These are phyloP conservation scores for Drosophila nigritarsus DNA, from an alignment of 2,888 invertebrate species.

Conservation along the genomic window DNA sequence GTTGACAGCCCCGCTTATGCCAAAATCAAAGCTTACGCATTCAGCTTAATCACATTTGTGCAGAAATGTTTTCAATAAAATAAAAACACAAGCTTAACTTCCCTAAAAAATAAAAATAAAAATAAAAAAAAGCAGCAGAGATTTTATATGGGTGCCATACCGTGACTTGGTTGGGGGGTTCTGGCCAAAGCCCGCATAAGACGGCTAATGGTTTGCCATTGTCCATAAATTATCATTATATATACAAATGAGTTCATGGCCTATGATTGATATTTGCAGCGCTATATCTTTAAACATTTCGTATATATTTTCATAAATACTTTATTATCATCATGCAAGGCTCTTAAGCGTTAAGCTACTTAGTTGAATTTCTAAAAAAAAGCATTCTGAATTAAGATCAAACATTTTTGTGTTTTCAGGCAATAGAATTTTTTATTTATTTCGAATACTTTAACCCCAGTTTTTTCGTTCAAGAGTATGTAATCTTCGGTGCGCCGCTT, in stretches of 20 bases:
- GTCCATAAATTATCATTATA: slow-evolving; percentile 46
- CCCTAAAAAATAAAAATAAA: background rate
- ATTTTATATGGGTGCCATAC: background rate
- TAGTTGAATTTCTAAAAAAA: background rate
- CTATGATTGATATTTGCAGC: slow-evolving; percentile 14
- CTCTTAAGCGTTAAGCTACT: background rate
- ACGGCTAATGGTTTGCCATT: slow-evolving; percentile 62
- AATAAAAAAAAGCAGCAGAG: background rate
- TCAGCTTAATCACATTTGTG: slow-evolving; percentile 61
- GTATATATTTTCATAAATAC: slow-evolving; percentile 4
- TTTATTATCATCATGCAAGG: background rate
- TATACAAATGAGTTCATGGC: background rate
- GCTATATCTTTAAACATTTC: background rate
- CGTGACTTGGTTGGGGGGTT: background rate
- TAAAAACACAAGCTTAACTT: slow-evolving; percentile 44
- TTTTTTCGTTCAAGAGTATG: background rate
- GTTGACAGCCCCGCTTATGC: slow-evolving; percentile 15
- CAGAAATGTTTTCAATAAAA: slow-evolving; percentile 58
- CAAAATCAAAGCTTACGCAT: slow-evolving; percentile 47
- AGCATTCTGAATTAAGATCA: background rate
- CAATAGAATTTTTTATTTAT: too few relatives aligned
- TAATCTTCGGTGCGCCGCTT: background rate
- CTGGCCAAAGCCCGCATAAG: slow-evolving; percentile 52
- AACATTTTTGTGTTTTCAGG: background rate
- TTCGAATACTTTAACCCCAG: background rate